Conservation (phyloP, 2,113 vertebrate species). For the Mesoclemmys tuberculata region DNA sequence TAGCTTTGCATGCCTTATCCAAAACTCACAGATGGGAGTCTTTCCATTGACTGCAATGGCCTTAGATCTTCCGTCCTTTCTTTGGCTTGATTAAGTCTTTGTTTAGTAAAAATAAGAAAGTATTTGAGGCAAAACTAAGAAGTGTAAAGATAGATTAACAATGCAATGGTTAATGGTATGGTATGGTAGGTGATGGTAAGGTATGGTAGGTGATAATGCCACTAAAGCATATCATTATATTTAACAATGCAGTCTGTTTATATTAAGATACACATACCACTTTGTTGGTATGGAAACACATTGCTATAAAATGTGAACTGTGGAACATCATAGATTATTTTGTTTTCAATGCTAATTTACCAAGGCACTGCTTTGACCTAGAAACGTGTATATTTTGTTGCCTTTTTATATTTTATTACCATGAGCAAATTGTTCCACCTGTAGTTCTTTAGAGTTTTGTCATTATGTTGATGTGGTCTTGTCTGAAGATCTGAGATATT, state of each 20-base stretch:
- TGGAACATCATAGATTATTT: neutral
- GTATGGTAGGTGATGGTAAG: neutral
- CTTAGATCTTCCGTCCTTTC: neutral
- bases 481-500: neutral
- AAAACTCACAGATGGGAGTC: neutral
- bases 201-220: neutral
- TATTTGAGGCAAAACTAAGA: neutral
- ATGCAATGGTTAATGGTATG: neutral
- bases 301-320: neutral
- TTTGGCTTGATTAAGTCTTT: neutral
- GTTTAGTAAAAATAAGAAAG: neutral
- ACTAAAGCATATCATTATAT: neutral
- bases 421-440: neutral
- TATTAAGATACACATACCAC: fast-evolving
- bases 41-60: neutral
- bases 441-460: neutral
- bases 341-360: constrained; percentile 17
- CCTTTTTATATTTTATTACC: constrained; percentile 1
- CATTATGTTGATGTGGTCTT: constrained; percentile 17
- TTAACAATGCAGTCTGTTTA: neutral
- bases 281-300: neutral
- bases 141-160: neutral
- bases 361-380: neutral
- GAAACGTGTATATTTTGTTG: neutral
- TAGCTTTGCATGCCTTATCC: neutral